phyloP scores from a whole-genome alignment of 2,113 vertebrate species.

The Leptocoma aspasia region DNA sequence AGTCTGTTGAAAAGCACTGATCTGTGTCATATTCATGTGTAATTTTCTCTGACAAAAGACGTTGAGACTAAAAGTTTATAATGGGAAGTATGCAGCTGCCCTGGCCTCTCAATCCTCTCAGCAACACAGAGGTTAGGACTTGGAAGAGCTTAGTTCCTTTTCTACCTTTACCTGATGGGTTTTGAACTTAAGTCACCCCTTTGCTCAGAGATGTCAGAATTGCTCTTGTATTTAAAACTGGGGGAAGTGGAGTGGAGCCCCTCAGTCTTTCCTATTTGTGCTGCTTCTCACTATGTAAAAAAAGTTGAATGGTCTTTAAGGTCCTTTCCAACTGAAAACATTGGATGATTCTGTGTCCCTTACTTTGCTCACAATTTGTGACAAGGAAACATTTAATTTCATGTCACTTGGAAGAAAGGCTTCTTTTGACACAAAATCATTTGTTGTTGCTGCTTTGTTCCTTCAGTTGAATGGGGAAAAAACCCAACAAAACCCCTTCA shows the following conservation, averaged over 20 bases:
- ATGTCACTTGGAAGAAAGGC: not conserved
- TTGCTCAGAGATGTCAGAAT: not conserved
- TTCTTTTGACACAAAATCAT: not conserved
- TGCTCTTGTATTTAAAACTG: not conserved
- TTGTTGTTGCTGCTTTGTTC: not conserved
- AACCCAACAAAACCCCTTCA: not conserved
- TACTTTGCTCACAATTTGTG: fast-evolving
- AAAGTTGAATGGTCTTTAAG: not conserved
- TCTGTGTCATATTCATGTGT: not conserved
- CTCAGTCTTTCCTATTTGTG: not conserved
- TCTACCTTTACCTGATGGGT: not conserved
- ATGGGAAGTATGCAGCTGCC: not conserved
- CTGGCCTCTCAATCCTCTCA: not conserved
- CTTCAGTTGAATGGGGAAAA: not conserved
- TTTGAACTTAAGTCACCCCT: not conserved
- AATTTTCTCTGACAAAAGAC: not conserved
- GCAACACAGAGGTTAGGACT: not conserved
- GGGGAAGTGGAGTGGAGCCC: not conserved
- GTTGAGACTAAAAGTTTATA: not conserved
- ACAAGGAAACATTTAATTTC: not conserved
- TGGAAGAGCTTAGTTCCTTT: not conserved
- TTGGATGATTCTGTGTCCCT: not conserved
- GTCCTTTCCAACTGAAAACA: not conserved
- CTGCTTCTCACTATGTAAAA: not conserved
- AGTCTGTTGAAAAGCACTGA: not conserved